Evolutionary conservation across 2,797 vertebrate genomes (phyloP), one percentile per base, ranked within the genome.

Genomic region (Gymnothorax reevesii): DNA sequence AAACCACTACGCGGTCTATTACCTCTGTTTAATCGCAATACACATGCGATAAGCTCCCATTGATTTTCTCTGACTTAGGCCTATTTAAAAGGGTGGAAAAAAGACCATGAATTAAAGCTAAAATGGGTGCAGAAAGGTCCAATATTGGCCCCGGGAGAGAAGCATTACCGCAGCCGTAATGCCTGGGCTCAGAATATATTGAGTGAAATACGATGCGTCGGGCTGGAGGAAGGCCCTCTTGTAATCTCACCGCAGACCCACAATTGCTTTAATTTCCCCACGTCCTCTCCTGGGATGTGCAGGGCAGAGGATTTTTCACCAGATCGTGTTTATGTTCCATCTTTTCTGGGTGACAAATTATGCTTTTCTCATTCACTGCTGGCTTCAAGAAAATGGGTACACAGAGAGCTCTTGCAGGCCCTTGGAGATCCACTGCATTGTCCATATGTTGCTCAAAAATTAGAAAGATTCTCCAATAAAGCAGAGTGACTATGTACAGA

Each of bases 201-300:
- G 77, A 55, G 77, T 80, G 77, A 80, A 80, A 80, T 80, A 54
- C 12, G 77, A 80, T n/a, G 49, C 4, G 49, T 55, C n/a, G 49
- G 22, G 52, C 52, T n/a, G 77, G 10, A 80, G 49, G 49, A 55
- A 80, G 17, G 13, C 49, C 59, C 25, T 57, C 25, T 33, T 33
- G 15, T 60, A 33, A 60, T 83, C 82, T 42, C 57, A 83, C 55
- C 12, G 57, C 82, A 0, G 25, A 83, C 57, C 25, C 57, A 62
- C 82, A 57, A 83, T 27, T 42, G 57, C 82, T 83, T 84, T 66
- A 20, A 54, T 84, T 84, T 69, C 52, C 77, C 55, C 13, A 60
- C 42, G 15, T 66, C 42, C 62, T 84, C 83, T 84, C 59, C 27
- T 7, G 42, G 83, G 62, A 42, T 54, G 54, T 84, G 62, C 22